phyloP scores from a whole-genome alignment of 2,888 invertebrate species.

The Pherbina coryleti region DNA sequence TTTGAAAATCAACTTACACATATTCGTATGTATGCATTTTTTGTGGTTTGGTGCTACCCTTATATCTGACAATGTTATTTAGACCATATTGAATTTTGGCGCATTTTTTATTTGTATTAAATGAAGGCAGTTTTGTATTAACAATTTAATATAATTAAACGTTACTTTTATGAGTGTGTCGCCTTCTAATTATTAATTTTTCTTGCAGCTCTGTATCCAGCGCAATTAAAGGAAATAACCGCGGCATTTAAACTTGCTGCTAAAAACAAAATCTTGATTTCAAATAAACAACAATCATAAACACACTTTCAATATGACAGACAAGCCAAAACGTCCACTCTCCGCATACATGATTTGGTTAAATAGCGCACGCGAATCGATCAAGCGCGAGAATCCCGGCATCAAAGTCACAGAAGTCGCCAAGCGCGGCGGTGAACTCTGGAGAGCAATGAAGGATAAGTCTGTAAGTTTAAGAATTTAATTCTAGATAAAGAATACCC shows the following conservation, averaged over 20 bases:
- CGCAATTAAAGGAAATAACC: not conserved
- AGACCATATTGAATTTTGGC: slow-evolving; percentile 1
- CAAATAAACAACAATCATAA: slow-evolving; percentile 24
- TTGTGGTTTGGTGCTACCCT: not conserved
- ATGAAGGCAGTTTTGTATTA: not conserved
- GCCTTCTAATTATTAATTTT: not conserved
- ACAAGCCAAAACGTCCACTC: slow-evolving; percentile 91
- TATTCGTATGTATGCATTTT: too few relatives aligned
- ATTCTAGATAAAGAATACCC: too few relatives aligned
- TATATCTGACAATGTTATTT: not conserved
- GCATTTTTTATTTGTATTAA: not conserved
- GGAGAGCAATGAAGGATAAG: slow-evolving; percentile 90
- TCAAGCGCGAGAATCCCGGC: slow-evolving; percentile 90
- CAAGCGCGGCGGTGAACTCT: slow-evolving; percentile 93
- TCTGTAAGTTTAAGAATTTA: slow-evolving; percentile 73
- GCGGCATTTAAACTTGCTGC: not conserved
- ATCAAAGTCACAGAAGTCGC: slow-evolving; percentile 91
- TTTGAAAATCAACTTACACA: too few relatives aligned
- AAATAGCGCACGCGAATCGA: slow-evolving; percentile 84
- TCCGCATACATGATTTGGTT: slow-evolving; percentile 96
- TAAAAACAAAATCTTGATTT: not conserved
- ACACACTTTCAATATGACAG: slow-evolving; percentile 76
- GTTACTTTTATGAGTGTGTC: not conserved
- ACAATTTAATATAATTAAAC: not conserved
- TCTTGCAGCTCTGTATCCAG: not conserved